A percentile compares a stretch with the other conserved stretches of the same genome.
These are phyloP conservation scores for Cylas formicarius DNA, from an alignment of 1,140 invertebrate species.

Conservation along the genomic window DNA sequence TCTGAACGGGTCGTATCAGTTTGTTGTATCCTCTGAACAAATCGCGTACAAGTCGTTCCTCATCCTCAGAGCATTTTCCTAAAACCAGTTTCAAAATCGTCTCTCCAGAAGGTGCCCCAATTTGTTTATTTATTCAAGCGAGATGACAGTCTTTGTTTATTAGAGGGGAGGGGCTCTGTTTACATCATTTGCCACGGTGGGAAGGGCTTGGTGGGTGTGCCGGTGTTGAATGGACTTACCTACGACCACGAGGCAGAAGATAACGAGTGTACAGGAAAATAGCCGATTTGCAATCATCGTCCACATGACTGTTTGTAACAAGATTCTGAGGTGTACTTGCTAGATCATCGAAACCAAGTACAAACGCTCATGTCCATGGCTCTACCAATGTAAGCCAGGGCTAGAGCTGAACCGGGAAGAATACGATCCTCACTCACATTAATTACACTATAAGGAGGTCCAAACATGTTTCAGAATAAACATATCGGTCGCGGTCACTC, in stretches of 20 bases:
- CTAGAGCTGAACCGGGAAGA: slow-evolving; percentile 6
- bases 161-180: slow-evolving; percentile 40
- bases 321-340: slow-evolving; percentile 17
- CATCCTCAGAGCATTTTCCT: slow-evolving; percentile 72
- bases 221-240: slow-evolving; percentile 28
- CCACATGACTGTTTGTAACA: slow-evolving; percentile 32
- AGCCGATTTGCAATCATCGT: slow-evolving; percentile 24
- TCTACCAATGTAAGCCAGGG: slow-evolving; percentile 21
- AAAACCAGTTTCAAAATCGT: slow-evolving; percentile 24
- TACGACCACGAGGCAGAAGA: slow-evolving; percentile 32
- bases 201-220: slow-evolving; percentile 33
- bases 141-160: slow-evolving; percentile 32
- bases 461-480: slow-evolving; percentile 17
- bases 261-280: slow-evolving; percentile 27
- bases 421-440: slow-evolving; percentile 12
- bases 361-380: slow-evolving; percentile 34
- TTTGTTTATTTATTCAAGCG: neutral
- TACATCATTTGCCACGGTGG: slow-evolving; percentile 36
- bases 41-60: slow-evolving; percentile 91
- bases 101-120: neutral
- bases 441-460: slow-evolving; percentile 10
- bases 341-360: slow-evolving; percentile 36
- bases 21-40: slow-evolving; percentile 98
- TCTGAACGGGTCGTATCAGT: slow-evolving; percentile 94
- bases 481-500: slow-evolving; percentile 17